Conservation (phyloP, 1,140 invertebrate species). For the Apis florea region DNA sequence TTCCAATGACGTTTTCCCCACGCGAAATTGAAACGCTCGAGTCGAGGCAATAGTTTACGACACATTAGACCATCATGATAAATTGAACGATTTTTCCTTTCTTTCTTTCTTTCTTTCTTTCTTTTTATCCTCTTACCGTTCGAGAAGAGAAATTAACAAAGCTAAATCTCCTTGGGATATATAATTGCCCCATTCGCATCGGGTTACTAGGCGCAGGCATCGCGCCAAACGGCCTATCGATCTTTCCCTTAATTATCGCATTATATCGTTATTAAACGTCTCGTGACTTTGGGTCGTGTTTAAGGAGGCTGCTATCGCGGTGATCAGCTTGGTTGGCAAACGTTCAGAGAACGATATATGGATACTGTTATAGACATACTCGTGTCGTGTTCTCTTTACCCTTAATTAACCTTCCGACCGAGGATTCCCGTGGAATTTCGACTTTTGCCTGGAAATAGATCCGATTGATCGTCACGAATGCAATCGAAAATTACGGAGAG, state of each 20-base stretch:
- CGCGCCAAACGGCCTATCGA: constrained; percentile 20
- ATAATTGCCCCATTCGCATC: constrained; percentile 18
- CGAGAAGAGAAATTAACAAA: background rate
- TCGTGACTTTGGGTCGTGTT: background rate
- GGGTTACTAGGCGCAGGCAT: constrained; percentile 2
- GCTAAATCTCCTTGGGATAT: background rate
- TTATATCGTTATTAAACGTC: constrained; percentile 34
- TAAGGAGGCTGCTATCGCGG: background rate
- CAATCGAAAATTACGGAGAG: too few species aligned
- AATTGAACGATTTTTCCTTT: too few species aligned
- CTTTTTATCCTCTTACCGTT: too few species aligned
- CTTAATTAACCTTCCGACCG: background rate
- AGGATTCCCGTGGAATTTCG: background rate
- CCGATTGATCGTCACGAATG: background rate
- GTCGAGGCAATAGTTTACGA: too few species aligned
- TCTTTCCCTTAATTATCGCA: constrained; percentile 20
- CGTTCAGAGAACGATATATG: constrained; percentile 37
- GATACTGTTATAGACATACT: background rate
- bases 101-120: fast-evolving
- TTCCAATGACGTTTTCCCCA: background rate
- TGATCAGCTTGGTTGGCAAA: constrained; percentile 43
- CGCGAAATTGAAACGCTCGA: too few species aligned
- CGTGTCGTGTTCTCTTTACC: background rate
- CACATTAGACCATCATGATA: too few species aligned
- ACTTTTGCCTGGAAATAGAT: background rate